Evolutionary conservation across 2,888 invertebrate species (phyloP).

Genomic region (Melanophora roralis): DNA sequence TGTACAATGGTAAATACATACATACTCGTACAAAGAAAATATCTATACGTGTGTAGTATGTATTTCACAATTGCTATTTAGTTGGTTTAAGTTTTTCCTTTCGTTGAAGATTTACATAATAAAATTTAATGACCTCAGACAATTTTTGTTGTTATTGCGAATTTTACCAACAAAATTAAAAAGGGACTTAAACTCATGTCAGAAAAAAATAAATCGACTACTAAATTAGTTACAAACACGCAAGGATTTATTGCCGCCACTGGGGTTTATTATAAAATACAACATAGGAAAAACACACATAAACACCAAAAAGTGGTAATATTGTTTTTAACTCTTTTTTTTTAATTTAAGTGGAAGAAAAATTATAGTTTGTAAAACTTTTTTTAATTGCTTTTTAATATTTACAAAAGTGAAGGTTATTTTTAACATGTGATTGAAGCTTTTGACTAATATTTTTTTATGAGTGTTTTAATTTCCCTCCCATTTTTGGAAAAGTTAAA

Average conservation of each 20-base stretch:
- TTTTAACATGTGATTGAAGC: neutral
- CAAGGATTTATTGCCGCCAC: slow-evolving; percentile 40
- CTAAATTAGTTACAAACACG: slow-evolving; percentile 45
- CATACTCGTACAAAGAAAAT: too few species aligned
- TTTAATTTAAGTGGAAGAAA: neutral
- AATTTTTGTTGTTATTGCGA: slow-evolving; percentile 31
- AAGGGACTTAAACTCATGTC: neutral
- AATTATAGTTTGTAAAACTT: neutral
- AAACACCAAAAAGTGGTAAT: neutral
- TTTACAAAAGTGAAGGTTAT: neutral
- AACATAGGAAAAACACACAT: neutral
- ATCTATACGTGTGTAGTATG: too few species aligned
- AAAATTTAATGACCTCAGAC: slow-evolving; percentile 46
- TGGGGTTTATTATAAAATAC: neutral
- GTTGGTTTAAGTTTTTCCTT: slow-evolving; percentile 6
- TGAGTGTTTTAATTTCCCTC: neutral
- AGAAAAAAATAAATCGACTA: neutral
- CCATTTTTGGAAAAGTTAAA: neutral
- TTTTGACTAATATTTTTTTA: neutral
- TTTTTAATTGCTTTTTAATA: neutral
- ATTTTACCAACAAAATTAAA: neutral
- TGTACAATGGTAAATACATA: neutral
- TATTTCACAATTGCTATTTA: neutral
- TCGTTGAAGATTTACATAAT: neutral
- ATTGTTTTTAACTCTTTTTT: neutral